These are phyloP conservation scores for Drosophila anceps DNA, from an alignment of 2,888 invertebrate species.

Conservation along the genomic window DNA sequence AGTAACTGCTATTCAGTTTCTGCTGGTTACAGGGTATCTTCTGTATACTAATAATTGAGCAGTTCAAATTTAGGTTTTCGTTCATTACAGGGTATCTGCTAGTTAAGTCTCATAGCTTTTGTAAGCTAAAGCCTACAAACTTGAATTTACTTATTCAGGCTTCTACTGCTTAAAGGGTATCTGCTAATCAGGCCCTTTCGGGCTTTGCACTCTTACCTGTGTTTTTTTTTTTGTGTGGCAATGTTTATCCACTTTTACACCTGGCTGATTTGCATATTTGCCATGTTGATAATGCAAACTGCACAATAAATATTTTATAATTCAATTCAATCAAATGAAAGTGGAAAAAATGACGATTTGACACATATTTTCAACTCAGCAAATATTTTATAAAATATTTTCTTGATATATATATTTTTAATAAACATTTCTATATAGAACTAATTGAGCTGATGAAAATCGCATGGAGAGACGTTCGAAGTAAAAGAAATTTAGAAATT, in stretches of 20 bases:
- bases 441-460: background rate
- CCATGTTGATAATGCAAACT: slow-evolving; percentile 9
- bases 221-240: background rate
- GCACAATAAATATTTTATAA: slow-evolving; percentile 10
- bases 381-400: background rate
- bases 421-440: background rate
- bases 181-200: background rate
- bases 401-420: background rate
- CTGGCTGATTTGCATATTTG: slow-evolving; percentile 13
- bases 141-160: background rate
- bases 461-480: background rate
- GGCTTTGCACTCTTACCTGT: background rate
- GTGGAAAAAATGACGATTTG: background rate
- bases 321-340: slow-evolving; percentile 18
- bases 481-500: no score
- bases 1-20: background rate
- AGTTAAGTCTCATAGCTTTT: background rate
- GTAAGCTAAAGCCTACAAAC: background rate
- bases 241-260: slow-evolving; percentile 36
- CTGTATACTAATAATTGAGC: no score
- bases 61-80: no score
- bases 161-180: background rate
- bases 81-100: no score
- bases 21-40: no score
- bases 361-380: background rate